Conservation (phyloP, 2,113 vertebrate genomes). For the Mobula hypostoma region DNA sequence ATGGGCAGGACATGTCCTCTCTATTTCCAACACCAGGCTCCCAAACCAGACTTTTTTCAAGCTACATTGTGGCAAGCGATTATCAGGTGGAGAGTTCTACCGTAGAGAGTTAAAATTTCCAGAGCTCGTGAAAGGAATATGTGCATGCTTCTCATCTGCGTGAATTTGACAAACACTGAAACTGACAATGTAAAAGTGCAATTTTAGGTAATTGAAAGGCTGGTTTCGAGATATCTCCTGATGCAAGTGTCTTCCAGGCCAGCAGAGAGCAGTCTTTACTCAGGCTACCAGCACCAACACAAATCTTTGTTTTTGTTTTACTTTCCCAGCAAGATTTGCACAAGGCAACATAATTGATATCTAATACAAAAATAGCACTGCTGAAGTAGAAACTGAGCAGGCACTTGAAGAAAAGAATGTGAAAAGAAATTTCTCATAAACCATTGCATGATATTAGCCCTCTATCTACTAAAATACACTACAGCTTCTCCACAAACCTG, state of each 20-base stretch:
- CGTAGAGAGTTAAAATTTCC: neutral
- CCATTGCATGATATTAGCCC: too few species aligned
- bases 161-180: neutral
- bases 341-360: neutral
- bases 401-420: neutral
- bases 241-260: neutral
- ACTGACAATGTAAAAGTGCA: neutral
- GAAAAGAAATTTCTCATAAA: neutral
- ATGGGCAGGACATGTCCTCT: too few species aligned
- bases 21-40: too few species aligned
- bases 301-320: neutral
- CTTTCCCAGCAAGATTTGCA: neutral
- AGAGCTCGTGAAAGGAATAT: neutral
- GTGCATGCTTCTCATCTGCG: neutral
- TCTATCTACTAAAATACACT: too few species aligned
- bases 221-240: neutral
- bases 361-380: neutral
- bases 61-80: too few species aligned
- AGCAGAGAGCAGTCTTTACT: conserved; percentile 8
- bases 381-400: neutral
- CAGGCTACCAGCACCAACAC: neutral
- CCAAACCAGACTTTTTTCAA: too few species aligned
- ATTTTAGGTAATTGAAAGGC: neutral
- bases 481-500: neutral
- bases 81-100: neutral